Percentiles rank a stretch among this genome's conserved stretches.
Evolutionary conservation across 1,140 invertebrate species (phyloP).

Genomic region (Drosophila repletoides): DNA sequence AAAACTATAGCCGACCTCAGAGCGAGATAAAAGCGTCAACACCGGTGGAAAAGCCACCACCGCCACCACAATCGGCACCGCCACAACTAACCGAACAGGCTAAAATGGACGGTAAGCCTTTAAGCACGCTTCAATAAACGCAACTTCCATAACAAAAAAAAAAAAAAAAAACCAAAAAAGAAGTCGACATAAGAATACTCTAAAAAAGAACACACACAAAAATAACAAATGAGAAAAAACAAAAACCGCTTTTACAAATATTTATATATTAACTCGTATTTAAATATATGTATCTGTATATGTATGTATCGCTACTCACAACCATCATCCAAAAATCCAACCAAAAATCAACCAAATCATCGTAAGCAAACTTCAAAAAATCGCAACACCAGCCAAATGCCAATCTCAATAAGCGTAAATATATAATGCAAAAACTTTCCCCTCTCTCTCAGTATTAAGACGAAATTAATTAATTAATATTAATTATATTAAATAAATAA

Average conservation of each 20-base stretch:
- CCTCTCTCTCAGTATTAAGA: constrained; percentile 59
- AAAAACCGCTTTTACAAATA: constrained; percentile 80
- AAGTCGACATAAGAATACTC: constrained; percentile 51
- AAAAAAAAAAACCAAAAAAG: constrained; percentile 37
- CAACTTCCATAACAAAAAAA: constrained; percentile 75
- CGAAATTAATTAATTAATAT: constrained; percentile 22
- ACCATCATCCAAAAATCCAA: constrained; percentile 67
- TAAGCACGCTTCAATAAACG: constrained; percentile 81
- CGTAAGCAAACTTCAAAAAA: constrained; percentile 67
- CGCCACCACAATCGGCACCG: constrained; percentile 86
- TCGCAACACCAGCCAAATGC: constrained; percentile 65
- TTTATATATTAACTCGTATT: constrained; percentile 79
- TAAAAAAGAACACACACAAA: constrained; percentile 19
- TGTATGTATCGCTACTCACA: constrained; percentile 81
- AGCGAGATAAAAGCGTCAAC: constrained; percentile 88
- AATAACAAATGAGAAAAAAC: constrained; percentile 26
- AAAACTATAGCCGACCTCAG: constrained; percentile 85
- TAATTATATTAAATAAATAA: constrained; percentile 7
- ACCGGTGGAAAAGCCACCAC: constrained; percentile 85
- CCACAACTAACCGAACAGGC: constrained; percentile 85
- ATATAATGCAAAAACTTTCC: constrained; percentile 69
- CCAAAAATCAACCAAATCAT: constrained; percentile 61
- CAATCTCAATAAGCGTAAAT: constrained; percentile 72
- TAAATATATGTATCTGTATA: constrained; percentile 79
- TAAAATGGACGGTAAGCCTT: constrained; percentile 82